phyloP scores from a whole-genome alignment of 2,888 invertebrate genomes.

The Dryadula phaetusa region DNA sequence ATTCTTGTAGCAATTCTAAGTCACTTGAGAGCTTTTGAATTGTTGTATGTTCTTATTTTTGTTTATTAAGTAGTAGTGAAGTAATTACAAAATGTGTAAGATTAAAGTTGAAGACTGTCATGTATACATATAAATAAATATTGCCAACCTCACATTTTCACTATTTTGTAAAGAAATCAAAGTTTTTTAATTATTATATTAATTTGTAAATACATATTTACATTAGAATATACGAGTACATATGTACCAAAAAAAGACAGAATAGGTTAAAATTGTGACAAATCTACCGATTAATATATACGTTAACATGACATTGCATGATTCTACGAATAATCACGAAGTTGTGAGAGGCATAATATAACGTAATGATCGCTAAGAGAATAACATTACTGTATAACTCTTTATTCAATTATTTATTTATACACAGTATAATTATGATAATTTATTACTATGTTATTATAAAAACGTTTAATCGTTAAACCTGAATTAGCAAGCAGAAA shows the following conservation, averaged over 20 bases:
- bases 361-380: background rate
- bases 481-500: background rate
- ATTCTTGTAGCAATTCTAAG: too few species aligned
- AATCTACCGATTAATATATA: background rate
- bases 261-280: background rate
- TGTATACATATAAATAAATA: too few species aligned
- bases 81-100: too few species aligned
- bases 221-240: too few species aligned
- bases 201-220: too few species aligned
- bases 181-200: too few species aligned
- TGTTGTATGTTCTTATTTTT: too few species aligned
- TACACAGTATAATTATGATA: background rate
- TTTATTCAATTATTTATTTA: conserved; percentile 7
- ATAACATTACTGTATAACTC: background rate
- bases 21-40: too few species aligned
- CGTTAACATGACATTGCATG: background rate
- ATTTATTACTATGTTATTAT: conserved; percentile 10
- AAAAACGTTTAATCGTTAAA: background rate
- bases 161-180: too few species aligned
- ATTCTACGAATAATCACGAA: background rate
- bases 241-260: background rate
- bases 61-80: too few species aligned
- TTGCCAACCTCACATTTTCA: too few species aligned
- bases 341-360: background rate
- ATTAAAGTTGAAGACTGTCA: too few species aligned